Percentiles rank a stretch among this genome's conserved stretches.
Evolutionary conservation across 1,140 invertebrate genomes (phyloP).

Genomic region (Saccostrea echinata): DNA sequence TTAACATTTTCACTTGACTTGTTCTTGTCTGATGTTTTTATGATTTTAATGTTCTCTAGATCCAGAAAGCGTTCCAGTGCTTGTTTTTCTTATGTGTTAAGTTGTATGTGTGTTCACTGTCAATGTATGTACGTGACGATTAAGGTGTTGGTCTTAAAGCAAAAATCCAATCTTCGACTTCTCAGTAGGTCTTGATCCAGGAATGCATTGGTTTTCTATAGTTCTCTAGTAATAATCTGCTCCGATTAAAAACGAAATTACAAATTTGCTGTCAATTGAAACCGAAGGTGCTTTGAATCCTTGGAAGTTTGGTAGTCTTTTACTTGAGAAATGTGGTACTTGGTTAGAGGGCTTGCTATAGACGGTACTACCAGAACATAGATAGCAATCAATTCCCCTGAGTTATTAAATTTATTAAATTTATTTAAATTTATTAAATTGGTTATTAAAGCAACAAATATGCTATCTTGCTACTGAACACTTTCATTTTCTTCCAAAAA

Average conservation of each 20-base stretch:
- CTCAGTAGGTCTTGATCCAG: neutral
- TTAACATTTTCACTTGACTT: neutral
- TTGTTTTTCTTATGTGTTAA: neutral
- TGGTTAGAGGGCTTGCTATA: too few relatives aligned
- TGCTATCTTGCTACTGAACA: too few relatives aligned
- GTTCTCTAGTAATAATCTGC: neutral
- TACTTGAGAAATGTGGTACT: too few relatives aligned
- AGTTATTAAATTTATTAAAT: too few relatives aligned
- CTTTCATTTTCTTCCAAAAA: too few relatives aligned
- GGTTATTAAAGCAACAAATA: too few relatives aligned
- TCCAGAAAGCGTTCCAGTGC: neutral
- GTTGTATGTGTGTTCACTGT: neutral
- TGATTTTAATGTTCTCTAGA: neutral
- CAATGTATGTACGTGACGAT: neutral
- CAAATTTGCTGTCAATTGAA: too few relatives aligned
- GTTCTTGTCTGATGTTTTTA: neutral
- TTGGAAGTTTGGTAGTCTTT: too few relatives aligned
- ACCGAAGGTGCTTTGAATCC: too few relatives aligned
- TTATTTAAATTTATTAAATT: too few relatives aligned
- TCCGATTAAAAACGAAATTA: neutral
- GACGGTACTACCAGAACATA: too few relatives aligned
- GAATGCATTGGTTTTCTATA: neutral
- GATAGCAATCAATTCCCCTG: too few relatives aligned
- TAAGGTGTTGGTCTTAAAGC: neutral
- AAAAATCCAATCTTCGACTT: neutral